Base-by-base conservation (phyloP, 2,888 invertebrate genomes). In the Eupithecia pulchellata region DNA sequence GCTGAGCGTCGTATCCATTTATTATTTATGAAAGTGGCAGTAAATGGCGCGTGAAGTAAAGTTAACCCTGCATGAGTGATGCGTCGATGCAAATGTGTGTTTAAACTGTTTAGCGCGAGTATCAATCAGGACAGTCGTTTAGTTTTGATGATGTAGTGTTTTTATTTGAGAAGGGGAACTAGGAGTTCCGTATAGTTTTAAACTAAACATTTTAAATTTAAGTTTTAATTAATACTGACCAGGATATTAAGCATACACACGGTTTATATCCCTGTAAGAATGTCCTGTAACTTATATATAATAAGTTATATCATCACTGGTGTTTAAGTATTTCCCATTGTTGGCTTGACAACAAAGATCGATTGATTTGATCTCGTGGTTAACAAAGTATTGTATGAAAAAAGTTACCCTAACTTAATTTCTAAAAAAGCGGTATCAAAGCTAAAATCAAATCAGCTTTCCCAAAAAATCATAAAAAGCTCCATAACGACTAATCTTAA, bases 41-140 rank as follows among this genome's bases (percentile, higher is more conserved):
- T 29, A 20, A 61, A 73, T 76, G 76, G 66, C 36, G 55, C 78
- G 76, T 20, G 57, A 57, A 14, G 55, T 55, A 55, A 47, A 47
- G 20, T 25, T 29, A 29, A 17, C 20, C 32, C 76, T 47, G 77
- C 76, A 6, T 72, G 77, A 66, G 66, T 74, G 71, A 75, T 74
- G 75, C 71, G 70, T 71, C 65, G 73, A 84, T 83, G 82, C 81
- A 83, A 82, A 84, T 79, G 67, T 52, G 25, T 65, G 72, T 78
- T 78, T 64, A 65, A 74, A 78, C 74, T 69, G 52, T 75, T 79
- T 79, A 77, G 76, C 39, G 70, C 60, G 34, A 73, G 74, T 73
- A 86, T 86, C 78, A 65, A 82, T 85, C 81, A 77, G 76, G 79
- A 78, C 69, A 57, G 71, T 75, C 77, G 77, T 76, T 79, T 74